Base-by-base conservation (phyloP, 2,888 invertebrate species). In the Ochropacha duplaris region DNA sequence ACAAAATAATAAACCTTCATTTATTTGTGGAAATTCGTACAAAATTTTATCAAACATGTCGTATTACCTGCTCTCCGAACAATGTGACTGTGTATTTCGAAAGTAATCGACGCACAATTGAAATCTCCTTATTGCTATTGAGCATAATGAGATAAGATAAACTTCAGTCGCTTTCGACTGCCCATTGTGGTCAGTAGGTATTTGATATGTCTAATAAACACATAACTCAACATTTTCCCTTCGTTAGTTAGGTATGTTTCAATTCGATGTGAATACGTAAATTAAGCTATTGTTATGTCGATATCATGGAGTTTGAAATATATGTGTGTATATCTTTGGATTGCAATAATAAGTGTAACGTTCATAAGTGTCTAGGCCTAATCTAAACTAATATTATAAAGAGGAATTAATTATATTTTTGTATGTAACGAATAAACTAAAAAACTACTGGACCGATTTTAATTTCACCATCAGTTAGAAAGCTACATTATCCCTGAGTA, bases 71-170 rank as follows among this genome's bases (percentile, higher is more conserved):
- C 19, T 49, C 19, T 14, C 22, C 49, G 54, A 59, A 55, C 56
- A 31, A 28, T 2, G 4, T 34, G 19, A 8, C 64, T n/a, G 65
- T 71, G 56, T 68, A 64, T 72, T 50, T 0, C 39, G 36, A 54
- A 54, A 57, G 50, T 61, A 64, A 57, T 54, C 57, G 60, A 65
- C 55, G 59, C 57, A 66, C 71, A 71, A 78, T 76, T 77, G 74
- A 70, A 78, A 75, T 73, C 65, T 67, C 62, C 63, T 68, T 60
- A 69, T 75, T 74, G 70, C 69, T 59, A n/a, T n/a, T n/a, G 70
- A 70, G 60, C 67, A 61, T 68, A 73, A 80, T 73, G 69, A 76
- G 79, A 79, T 72, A 61, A 74, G 69, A 69, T 71, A 60, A 67
- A 71, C 66, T 60, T 44, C 49, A 57, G 54, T 59, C 63, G 36